These are phyloP conservation scores for Ophion costatus DNA, from an alignment of 2,888 invertebrate species.

Conservation along the genomic window DNA sequence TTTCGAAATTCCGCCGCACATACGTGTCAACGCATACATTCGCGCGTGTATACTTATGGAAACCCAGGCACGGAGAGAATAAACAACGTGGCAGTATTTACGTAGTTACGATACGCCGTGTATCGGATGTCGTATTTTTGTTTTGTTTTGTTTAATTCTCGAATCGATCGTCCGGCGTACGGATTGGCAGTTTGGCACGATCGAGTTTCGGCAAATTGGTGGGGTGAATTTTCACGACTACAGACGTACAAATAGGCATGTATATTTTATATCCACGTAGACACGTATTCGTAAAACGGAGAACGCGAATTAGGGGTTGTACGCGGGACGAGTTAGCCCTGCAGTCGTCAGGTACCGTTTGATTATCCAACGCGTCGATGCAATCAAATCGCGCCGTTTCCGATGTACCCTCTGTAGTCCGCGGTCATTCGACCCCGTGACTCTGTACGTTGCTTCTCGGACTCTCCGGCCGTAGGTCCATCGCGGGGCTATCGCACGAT, in stretches of 20 bases:
- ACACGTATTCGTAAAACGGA: background rate
- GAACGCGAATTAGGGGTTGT: constrained; percentile 8
- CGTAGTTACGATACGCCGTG: background rate
- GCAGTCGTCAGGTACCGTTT: constrained; percentile 49
- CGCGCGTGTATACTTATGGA: background rate
- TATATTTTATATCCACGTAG: no score
- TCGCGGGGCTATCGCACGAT: background rate
- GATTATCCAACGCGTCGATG: constrained; percentile 58
- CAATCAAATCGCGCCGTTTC: constrained; percentile 54
- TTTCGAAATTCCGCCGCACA: background rate
- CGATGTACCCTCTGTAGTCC: constrained; percentile 12
- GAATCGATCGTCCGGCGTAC: constrained; percentile 15
- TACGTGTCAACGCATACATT: background rate
- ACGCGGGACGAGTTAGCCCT: constrained; percentile 35
- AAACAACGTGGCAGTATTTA: constrained; percentile 1
- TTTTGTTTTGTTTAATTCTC: constrained; percentile 28
- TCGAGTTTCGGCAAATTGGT: constrained; percentile 32
- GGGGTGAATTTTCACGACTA: background rate
- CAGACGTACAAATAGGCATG: no score
- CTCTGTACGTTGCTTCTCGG: constrained; percentile 32
- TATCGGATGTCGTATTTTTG: background rate
- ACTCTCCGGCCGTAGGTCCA: background rate
- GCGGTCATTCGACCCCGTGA: constrained; percentile 47
- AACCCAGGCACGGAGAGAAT: background rate
- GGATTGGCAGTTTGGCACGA: constrained; percentile 27